Evolutionary conservation across 2,797 vertebrate genomes (phyloP).

Genomic region (Fringilla coelebs): DNA sequence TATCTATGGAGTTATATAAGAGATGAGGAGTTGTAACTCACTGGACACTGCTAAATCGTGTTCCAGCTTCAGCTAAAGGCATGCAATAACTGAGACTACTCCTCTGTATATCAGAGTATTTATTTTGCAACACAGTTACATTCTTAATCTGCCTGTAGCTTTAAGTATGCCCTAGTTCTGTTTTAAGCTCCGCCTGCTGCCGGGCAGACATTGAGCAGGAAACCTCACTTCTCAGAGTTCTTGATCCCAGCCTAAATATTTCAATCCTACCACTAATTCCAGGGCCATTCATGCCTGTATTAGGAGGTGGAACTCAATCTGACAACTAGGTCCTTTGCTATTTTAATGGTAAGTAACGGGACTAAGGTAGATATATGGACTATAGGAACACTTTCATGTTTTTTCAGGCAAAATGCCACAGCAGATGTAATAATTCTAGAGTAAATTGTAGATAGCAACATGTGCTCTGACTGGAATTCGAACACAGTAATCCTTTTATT

Average conservation of each 20-base stretch:
- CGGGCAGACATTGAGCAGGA: rapidly evolving
- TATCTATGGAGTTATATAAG: background rate
- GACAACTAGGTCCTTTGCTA: background rate
- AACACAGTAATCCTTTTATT: background rate
- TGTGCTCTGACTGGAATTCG: background rate
- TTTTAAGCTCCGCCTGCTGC: background rate
- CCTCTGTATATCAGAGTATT: background rate
- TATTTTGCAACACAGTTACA: background rate
- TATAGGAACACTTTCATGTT: background rate
- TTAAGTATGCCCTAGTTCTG: background rate
- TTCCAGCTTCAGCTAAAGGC: background rate
- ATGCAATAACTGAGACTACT: background rate
- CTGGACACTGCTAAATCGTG: background rate
- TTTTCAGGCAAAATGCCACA: background rate
- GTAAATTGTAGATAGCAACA: background rate
- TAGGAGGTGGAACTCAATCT: background rate
- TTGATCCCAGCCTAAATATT: background rate
- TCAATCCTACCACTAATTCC: background rate
- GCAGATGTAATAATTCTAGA: background rate
- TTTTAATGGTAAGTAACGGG: background rate
- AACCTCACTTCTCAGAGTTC: background rate
- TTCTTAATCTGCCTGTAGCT: background rate
- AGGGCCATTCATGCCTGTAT: background rate
- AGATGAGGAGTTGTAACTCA: background rate
- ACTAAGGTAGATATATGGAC: background rate